phyloP scores from a whole-genome alignment of 2,888 invertebrate species.

The Calliphora vomitoria region DNA sequence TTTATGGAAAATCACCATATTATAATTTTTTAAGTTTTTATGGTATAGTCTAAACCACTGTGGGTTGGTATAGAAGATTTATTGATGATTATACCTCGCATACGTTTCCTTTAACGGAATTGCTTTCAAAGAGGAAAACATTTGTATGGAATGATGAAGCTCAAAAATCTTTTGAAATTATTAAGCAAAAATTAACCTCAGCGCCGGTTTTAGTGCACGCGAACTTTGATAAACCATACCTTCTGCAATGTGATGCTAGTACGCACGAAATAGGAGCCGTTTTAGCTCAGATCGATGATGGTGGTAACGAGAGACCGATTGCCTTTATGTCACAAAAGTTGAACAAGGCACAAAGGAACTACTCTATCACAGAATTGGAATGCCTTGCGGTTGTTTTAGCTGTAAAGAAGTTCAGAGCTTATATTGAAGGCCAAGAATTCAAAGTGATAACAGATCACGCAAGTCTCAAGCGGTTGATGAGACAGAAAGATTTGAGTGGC shows the following conservation, averaged over 20 bases:
- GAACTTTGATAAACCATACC: not conserved
- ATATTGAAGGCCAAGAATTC: not conserved
- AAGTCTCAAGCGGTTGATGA: slow-evolving; percentile 38
- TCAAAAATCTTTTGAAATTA: slow-evolving; percentile 3
- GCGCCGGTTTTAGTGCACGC: not conserved
- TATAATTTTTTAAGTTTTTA: too few species aligned
- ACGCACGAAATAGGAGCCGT: not conserved
- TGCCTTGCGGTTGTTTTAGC: slow-evolving; percentile 4
- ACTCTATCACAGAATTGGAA: slow-evolving; percentile 14
- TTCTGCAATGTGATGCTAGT: not conserved
- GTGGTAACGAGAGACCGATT: not conserved
- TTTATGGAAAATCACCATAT: too few species aligned
- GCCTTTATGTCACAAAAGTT: slow-evolving; percentile 1
- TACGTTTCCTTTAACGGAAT: not conserved
- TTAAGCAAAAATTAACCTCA: not conserved
- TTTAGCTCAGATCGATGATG: not conserved
- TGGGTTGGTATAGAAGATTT: slow-evolving; percentile 12
- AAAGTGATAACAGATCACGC: slow-evolving; percentile 31
- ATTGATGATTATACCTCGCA: not conserved
- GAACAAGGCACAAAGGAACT: slow-evolving; percentile 9
- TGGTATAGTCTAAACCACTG: too few species aligned
- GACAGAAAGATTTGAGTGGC: slow-evolving; percentile 29
- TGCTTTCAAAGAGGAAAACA: slow-evolving; percentile 1
- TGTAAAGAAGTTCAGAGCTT: not conserved
- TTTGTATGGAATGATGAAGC: not conserved